Conservation (phyloP, 2,113 vertebrate genomes). For the Atlantisia rogersi region DNA sequence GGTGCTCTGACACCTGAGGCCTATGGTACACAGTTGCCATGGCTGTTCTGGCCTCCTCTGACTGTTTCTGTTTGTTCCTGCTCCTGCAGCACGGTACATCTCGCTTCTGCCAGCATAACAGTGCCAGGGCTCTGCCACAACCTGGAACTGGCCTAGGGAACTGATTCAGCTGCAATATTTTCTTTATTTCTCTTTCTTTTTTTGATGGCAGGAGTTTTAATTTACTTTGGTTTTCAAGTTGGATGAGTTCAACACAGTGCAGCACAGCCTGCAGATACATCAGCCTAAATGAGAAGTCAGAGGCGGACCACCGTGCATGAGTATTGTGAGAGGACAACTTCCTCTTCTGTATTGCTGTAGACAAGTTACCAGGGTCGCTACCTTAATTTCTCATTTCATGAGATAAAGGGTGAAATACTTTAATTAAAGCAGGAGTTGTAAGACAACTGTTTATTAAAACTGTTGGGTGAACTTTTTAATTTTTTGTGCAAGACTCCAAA, state of each 20-base stretch:
- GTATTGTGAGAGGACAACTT: not conserved
- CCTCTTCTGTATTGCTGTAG: not conserved
- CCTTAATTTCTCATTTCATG: not conserved
- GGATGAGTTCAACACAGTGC: not conserved
- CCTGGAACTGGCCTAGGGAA: not conserved
- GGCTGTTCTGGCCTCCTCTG: accelerated
- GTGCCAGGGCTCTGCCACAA: not conserved
- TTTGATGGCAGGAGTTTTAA: not conserved
- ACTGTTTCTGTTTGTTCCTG: not conserved
- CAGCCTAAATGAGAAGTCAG: not conserved
- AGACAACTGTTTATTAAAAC: not conserved
- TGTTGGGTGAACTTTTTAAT: not conserved
- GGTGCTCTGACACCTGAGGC: not conserved
- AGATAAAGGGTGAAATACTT: not conserved
- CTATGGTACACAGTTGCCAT: not conserved
- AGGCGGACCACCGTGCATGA: not conserved
- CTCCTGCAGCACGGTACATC: not conserved
- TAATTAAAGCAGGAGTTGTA: not conserved
- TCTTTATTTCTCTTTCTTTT: not conserved
- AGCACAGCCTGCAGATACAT: not conserved
- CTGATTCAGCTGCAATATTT: not conserved
- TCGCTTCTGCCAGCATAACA: not conserved
- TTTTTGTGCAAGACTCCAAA: not conserved
- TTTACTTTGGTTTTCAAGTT: not conserved
- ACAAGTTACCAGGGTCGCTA: not conserved